Evolutionary conservation across 2,888 invertebrate species (phyloP).

Genomic region (Rhamphomyia laevipes): DNA sequence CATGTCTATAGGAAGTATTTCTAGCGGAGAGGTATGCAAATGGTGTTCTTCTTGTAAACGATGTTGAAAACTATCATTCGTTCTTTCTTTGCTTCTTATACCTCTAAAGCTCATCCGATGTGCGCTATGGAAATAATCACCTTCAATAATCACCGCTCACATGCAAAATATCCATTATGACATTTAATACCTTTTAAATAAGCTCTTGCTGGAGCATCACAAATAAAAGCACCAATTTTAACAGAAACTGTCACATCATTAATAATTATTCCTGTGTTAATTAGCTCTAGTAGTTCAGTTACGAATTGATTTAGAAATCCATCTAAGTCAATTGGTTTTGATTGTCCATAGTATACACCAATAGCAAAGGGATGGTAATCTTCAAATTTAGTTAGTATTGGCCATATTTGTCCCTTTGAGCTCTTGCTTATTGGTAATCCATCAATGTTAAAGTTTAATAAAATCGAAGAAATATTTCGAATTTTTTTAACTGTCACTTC

Average conservation of each 20-base stretch:
- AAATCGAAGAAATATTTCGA: not conserved
- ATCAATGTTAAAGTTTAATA: not conserved
- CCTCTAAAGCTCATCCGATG: constrained; percentile 15
- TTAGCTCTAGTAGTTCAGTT: not conserved
- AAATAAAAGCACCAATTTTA: not conserved
- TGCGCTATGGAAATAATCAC: constrained; percentile 14
- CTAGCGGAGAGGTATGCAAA: not conserved
- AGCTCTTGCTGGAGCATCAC: constrained; percentile 4
- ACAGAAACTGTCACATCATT: not conserved
- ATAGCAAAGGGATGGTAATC: not conserved
- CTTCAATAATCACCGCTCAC: constrained; percentile 6
- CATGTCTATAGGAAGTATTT: constrained; percentile 17
- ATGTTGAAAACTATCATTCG: not conserved
- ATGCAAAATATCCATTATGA: constrained; percentile 13
- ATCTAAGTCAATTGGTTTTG: not conserved
- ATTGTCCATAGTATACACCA: not conserved
- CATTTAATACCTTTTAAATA: constrained; percentile 4
- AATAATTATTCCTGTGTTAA: not conserved
- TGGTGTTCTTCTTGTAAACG: not conserved
- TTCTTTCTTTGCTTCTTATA: constrained; percentile 6
- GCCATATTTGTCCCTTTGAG: not conserved
- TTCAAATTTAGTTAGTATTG: not conserved
- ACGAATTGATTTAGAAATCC: not conserved
- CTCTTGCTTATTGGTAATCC: not conserved
- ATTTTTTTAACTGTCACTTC: not conserved